Evolutionary conservation across 2,113 vertebrate genomes (phyloP), one percentile per base, ranked within the genome.

Genomic region (Alexandromys fortis): DNA sequence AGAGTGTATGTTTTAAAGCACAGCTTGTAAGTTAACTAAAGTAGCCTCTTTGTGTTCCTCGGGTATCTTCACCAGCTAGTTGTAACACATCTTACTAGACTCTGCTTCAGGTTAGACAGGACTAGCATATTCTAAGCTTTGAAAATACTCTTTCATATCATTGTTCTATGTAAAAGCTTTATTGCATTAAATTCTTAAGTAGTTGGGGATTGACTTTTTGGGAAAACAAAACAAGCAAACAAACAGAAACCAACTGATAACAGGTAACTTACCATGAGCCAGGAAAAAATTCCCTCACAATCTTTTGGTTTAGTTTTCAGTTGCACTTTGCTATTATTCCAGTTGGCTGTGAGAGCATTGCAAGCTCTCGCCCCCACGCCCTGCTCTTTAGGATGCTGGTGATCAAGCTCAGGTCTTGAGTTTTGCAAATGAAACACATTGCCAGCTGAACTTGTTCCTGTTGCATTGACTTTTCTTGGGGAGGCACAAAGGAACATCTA

Each of bases 31-130:
- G 16, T 91, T 90, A 65, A 21, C 67, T 96, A 45, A 94, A 3
- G 19, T 79, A 63, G 42, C n/a, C 81, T 90, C 72, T 89, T 90
- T 79, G 38, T 94, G 0, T 79, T 76, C 5, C 10, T 76, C 14
- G n/a, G 45, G 1, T 85, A 33, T 76, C 78, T 95, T 87, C 89
- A 67, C n/a, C 35, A 78, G 9, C 95, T 49, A 87, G 0, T 52
- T 88, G 33, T 94, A 77, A 91, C 16, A 79, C 17, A 72, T 94
- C 72, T 93, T 94, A 89, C 42, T 24, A 67, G 91, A 79, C 92
- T 92, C 91, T 13, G 67, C 72, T 95, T 96, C 42, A 96, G 76
- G 35, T 90, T 94, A 42, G 92, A 75, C 30, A 91, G 82, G 79
- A 72, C 76, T 90, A 52, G 16, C 55, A 12, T 95, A 81, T 96